A percentile compares a stretch with the other conserved stretches of the same genome.
Evolutionary conservation across 30 jellyfish, hydroid and myxozoan species (phyloP).

Genomic region (Pelagia noctiluca): DNA sequence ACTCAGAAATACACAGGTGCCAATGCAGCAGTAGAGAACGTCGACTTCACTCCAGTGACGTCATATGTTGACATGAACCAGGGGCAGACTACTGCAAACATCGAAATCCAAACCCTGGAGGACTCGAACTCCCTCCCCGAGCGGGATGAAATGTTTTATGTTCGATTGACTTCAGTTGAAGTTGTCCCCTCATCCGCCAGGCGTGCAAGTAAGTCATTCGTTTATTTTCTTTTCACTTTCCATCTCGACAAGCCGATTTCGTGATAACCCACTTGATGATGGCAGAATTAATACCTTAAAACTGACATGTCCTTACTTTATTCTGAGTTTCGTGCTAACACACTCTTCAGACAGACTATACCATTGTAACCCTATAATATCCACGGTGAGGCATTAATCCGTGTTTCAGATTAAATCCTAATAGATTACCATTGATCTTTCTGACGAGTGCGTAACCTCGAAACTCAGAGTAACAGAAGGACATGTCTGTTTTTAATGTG

Average conservation of each 20-base stretch:
- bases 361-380: no score
- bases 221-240: background rate
- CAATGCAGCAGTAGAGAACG: constrained; percentile 75
- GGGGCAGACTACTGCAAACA: constrained; percentile 74
- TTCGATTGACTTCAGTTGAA: constrained; percentile 68
- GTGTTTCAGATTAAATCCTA: no score
- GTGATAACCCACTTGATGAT: background rate
- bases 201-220: constrained; percentile 25
- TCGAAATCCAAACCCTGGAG: constrained; percentile 65
- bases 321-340: no score
- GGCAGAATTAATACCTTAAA: no score
- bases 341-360: no score
- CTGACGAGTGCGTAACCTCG: no score
- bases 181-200: constrained; percentile 18
- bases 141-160: constrained; percentile 70
- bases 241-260: background rate
- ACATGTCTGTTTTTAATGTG: no score
- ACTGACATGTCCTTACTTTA: no score
- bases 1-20: constrained; percentile 66
- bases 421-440: no score
- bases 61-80: constrained; percentile 75
- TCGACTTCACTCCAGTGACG: constrained; percentile 73
- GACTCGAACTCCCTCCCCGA: constrained; percentile 72
- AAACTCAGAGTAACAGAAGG: no score
- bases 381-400: no score